A percentile compares a stretch with the other conserved stretches of the same genome.
Evolutionary conservation across 2,888 invertebrate genomes (phyloP).

Genomic region (Campoplex nolae): DNA sequence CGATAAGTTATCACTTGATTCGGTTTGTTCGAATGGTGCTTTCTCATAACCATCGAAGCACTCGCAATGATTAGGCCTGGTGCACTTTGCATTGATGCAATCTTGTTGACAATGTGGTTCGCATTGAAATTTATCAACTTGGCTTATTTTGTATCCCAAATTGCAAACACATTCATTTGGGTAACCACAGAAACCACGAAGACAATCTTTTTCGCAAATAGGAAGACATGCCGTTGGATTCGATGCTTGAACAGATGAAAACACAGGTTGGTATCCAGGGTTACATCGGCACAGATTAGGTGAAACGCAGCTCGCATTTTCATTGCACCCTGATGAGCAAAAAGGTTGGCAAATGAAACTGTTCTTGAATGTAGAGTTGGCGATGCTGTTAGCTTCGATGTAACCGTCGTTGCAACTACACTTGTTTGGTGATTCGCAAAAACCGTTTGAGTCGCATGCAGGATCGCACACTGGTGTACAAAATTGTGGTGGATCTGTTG

Average conservation of each 20-base stretch:
- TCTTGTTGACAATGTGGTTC: constrained; percentile 75
- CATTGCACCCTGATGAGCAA: constrained; percentile 34
- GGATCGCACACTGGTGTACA: constrained; percentile 42
- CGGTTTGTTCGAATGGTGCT: neutral
- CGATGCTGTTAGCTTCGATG: neutral
- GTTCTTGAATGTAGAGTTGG: neutral
- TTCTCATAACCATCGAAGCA: constrained; percentile 78
- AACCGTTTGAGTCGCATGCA: constrained; percentile 22
- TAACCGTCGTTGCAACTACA: constrained; percentile 42
- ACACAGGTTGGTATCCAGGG: constrained; percentile 15
- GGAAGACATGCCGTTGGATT: constrained; percentile 61
- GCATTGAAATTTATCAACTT: constrained; percentile 46
- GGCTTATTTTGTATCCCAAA: constrained; percentile 53
- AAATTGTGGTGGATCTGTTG: neutral
- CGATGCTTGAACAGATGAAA: neutral
- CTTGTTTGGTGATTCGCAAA: constrained; percentile 25
- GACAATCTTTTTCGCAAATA: constrained; percentile 57
- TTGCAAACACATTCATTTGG: constrained; percentile 66
- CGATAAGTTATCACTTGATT: constrained; percentile 1
- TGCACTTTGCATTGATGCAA: constrained; percentile 84
- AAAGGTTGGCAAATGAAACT: constrained; percentile 29
- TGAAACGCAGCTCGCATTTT: constrained; percentile 47
- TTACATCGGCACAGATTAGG: constrained; percentile 50
- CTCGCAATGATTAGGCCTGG: constrained; percentile 81
- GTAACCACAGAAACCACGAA: constrained; percentile 51